Evolutionary conservation across 2,888 invertebrate genomes (phyloP).

Genomic region (Rhimphoctona megacephalus): DNA sequence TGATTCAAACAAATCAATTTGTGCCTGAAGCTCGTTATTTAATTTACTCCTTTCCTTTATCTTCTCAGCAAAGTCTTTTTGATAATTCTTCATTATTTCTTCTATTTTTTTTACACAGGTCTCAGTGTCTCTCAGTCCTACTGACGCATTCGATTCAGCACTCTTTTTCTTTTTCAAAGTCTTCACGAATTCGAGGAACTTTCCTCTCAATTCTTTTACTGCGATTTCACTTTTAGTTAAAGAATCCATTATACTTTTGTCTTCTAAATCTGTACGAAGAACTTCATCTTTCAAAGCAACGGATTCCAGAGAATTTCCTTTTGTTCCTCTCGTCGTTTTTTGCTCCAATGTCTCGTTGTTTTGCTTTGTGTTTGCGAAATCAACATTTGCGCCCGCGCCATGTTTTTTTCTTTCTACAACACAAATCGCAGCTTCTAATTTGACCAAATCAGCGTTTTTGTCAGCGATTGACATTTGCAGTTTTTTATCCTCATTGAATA

Average conservation of each 20-base stretch:
- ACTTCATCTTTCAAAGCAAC: conserved; percentile 72
- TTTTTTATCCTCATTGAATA: conserved; percentile 72
- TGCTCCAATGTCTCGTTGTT: conserved; percentile 70
- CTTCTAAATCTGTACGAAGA: conserved; percentile 60
- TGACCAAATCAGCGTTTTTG: conserved; percentile 73
- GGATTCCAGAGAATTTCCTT: conserved; percentile 70
- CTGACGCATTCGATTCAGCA: conserved; percentile 10
- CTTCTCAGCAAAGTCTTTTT: conserved; percentile 54
- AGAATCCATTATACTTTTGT: conserved; percentile 54
- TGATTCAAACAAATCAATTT: conserved; percentile 79
- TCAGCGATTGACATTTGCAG: conserved; percentile 70
- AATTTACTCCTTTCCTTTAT: conserved; percentile 58
- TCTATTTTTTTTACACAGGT: conserved; percentile 71
- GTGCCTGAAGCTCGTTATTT: conserved; percentile 82
- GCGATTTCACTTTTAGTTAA: conserved; percentile 72
- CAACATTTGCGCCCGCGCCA: conserved; percentile 68
- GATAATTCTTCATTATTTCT: conserved; percentile 38
- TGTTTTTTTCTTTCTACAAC: conserved; percentile 73
- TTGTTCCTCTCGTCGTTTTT: conserved; percentile 51
- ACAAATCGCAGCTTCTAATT: conserved; percentile 68
- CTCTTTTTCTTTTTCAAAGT: conserved; percentile 23
- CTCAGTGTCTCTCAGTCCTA: conserved; percentile 69
- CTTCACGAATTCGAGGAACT: conserved; percentile 60
- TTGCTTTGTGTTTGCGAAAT: conserved; percentile 66
- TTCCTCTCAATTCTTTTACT: conserved; percentile 70